Evolutionary conservation across 2,797 vertebrate species (phyloP), one percentile per base, ranked within the genome.

Genomic region (Dipus sagitta): DNA sequence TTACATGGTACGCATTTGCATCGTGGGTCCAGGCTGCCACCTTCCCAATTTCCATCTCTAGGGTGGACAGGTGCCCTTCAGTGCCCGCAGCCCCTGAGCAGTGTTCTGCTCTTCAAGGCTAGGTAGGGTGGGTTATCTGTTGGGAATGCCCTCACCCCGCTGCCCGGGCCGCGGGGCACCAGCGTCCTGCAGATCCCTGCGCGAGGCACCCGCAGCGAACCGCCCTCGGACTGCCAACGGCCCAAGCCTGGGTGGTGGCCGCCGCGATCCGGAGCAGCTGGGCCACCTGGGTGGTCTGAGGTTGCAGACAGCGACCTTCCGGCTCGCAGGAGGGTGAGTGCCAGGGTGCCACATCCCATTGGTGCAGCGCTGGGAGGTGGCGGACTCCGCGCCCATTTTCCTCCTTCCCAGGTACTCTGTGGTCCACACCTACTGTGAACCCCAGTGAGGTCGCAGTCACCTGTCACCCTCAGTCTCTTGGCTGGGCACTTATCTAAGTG

Each of bases 191-290:
- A 0, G 30, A 34, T 47, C 68, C 71, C 76, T n/a, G 92, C 94
- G 88, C 77, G 85, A 42, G 30, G 62, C 52, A 10, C 8, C 42
- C n/a, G 2, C 8, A n/a, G 13, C 34, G 6, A 93, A 64, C 87
- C 7, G 26, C 28, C 32, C 15, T 26, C 9, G 11, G 11, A 78
- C 42, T 75, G 79, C 71, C 83, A 96, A 97, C 96, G 79, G 95
- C 88, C 23, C 34, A 62, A 62, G 71, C 38, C 72, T 30, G 30
- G 6, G n/a, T 71, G 28, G 70, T 2, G 60, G 88, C 76, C 3
- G 13, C 42, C 0, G 75, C 82, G 32, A 24, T 70, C 70, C 2
- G 38, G 24, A 32, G 38, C 88, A 0, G 78, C 47, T 52, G 30
- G 8, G 5, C 30, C 14, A 12, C 60, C 47, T 4, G 0, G 77